phyloP scores from a whole-genome alignment of 1,140 invertebrate species.

The Maniola jurtina region DNA sequence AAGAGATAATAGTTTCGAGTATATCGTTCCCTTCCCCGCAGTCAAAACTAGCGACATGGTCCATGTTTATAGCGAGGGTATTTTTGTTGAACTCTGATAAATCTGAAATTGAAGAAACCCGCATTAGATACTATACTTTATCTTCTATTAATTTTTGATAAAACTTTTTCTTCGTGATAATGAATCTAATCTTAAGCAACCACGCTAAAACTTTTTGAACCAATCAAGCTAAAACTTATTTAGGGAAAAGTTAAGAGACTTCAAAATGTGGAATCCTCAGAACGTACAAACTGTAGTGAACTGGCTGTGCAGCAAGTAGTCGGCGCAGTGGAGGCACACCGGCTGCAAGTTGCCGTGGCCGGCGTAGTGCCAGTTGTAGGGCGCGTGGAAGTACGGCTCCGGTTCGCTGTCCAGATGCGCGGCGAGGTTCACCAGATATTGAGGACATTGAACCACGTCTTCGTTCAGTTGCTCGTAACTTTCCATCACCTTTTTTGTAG shows the following conservation, averaged over 20 bases:
- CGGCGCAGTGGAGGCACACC: slow-evolving; percentile 42
- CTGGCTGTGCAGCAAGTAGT: slow-evolving; percentile 62
- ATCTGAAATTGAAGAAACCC: slow-evolving; percentile 49
- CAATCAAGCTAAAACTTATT: too few relatives aligned
- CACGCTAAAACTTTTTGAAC: too few relatives aligned
- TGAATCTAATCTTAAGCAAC: too few relatives aligned
- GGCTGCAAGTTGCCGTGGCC: slow-evolving; percentile 60
- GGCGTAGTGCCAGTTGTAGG: slow-evolving; percentile 70
- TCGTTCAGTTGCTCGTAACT: slow-evolving; percentile 54
- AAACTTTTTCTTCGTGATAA: too few relatives aligned
- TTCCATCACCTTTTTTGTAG: slow-evolving; percentile 28
- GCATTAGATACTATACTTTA: not conserved
- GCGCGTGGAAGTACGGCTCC: slow-evolving; percentile 52
- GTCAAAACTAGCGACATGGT: slow-evolving; percentile 39
- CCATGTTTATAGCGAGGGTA: slow-evolving; percentile 35
- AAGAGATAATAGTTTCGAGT: slow-evolving; percentile 54
- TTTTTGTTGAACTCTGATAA: slow-evolving; percentile 51
- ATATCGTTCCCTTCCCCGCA: slow-evolving; percentile 52
- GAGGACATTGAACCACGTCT: slow-evolving; percentile 56
- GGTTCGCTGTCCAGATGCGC: slow-evolving; percentile 55
- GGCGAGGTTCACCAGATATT: slow-evolving; percentile 57
- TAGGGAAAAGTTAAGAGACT: too few relatives aligned
- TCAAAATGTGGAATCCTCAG: not conserved
- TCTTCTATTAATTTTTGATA: too few relatives aligned
- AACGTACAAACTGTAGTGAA: slow-evolving; percentile 60